Evolutionary conservation across 92 coral and sea anemone species (phyloP), one percentile per base, ranked within the genome.

Genomic region (Actinostola sp.): DNA sequence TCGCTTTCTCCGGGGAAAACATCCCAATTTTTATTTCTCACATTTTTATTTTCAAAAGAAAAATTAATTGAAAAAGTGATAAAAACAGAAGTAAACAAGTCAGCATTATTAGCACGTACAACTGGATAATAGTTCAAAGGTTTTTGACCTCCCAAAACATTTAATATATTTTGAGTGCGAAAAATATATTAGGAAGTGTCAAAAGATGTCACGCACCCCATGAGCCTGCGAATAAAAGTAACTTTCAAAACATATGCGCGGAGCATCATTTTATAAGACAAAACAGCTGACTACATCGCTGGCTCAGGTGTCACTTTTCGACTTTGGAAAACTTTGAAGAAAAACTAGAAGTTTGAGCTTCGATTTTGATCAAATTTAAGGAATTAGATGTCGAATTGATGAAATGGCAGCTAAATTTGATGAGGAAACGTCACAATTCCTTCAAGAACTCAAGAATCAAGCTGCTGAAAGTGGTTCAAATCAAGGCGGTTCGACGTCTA

Each of bases 381-480:
- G 7, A 20, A 9, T 21, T 20, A 20, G 28, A 2, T 20, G 25
- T 11, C 7, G 51, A 49, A 20, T 70, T 70, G 35, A 21, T 39
- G 33, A 2, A 51, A 75, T 75, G 81, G 81, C 32, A 32, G 72
- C 32, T 64, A 55, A 64, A 12, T 1, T 73, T 15, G 25, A 33
- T 16, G 66, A 63, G 23, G 61, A 63, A 52, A 45, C 74, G 27
- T 34, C 58, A 20, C 76, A 76, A 17, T 86, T 86, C 41, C 58
- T 86, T 1, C 60, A 86, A 52, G 91, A 86, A 56, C 76, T 86
- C 19, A 86, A 76, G 66, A 67, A 52, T 14, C 87, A 86, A 53
- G 91, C 91, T 9, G 51, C 55, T 24, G 24, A 21, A 26, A 67
- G 54, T 30, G 76, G 46, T 28, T 24, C 45, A 33, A 46, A 50